phyloP scores from a whole-genome alignment of 2,113 vertebrate genomes.

The Bos taurus region ARS-UCD2.0 NC_037345.1:47616501-47617000 shows the following conservation, averaged over 20 bases:
- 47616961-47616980: constrained; percentile 67
- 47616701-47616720: constrained; percentile 71
- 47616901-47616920: constrained; percentile 75
- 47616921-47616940: constrained; percentile 68
- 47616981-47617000: constrained; percentile 57
- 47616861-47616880: constrained; percentile 72
- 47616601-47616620: constrained; percentile 72
- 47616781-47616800: constrained; percentile 77
- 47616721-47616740: constrained; percentile 71
- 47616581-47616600: constrained; percentile 73
- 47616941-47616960: constrained; percentile 64
- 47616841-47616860: constrained; percentile 71
- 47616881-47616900: constrained; percentile 73
- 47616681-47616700: constrained; percentile 72
- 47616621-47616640: constrained; percentile 74
- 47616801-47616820: constrained; percentile 80
- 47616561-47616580: constrained; percentile 74
- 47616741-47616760: constrained; percentile 75
- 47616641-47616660: constrained; percentile 73
- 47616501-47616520: constrained; percentile 75
- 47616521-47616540: constrained; percentile 66
- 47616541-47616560: constrained; percentile 70
- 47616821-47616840: constrained; percentile 74
- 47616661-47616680: constrained; percentile 66
- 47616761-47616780: constrained; percentile 74